A percentile compares a stretch with the other conserved stretches of the same genome.
Evolutionary conservation across 2,113 vertebrate genomes (phyloP).

Genomic region (Todiramphus chloris): DNA sequence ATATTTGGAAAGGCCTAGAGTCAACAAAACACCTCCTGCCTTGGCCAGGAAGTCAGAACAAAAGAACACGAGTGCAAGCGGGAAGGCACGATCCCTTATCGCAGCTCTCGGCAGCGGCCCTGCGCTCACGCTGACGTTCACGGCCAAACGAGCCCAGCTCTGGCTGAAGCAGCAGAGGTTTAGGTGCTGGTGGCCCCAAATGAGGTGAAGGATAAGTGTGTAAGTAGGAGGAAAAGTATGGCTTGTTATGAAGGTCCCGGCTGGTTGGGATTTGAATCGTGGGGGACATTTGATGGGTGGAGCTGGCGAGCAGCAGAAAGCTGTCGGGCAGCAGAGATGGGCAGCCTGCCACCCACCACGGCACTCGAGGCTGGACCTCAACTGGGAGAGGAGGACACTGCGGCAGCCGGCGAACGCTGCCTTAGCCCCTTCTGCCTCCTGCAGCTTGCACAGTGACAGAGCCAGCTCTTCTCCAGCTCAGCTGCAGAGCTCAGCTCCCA

Average conservation of each 20-base stretch:
- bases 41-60: background rate
- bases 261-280: background rate
- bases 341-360: no score
- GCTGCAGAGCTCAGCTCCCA: background rate
- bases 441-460: background rate
- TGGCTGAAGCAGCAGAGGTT: background rate
- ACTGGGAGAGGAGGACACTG: background rate
- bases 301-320: background rate
- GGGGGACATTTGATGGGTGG: background rate
- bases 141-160: background rate
- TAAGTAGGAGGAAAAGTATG: accelerated
- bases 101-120: background rate
- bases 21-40: background rate
- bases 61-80: background rate
- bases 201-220: background rate
- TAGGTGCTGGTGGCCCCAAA: background rate
- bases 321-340: background rate
- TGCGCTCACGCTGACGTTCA: background rate
- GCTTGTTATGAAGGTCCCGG: background rate
- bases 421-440: background rate
- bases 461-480: background rate
- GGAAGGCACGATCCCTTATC: background rate
- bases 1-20: background rate
- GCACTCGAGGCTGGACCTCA: background rate
- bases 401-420: accelerated